Conservation (phyloP, 1,140 invertebrate genomes). For the Augochlora pura region DNA sequence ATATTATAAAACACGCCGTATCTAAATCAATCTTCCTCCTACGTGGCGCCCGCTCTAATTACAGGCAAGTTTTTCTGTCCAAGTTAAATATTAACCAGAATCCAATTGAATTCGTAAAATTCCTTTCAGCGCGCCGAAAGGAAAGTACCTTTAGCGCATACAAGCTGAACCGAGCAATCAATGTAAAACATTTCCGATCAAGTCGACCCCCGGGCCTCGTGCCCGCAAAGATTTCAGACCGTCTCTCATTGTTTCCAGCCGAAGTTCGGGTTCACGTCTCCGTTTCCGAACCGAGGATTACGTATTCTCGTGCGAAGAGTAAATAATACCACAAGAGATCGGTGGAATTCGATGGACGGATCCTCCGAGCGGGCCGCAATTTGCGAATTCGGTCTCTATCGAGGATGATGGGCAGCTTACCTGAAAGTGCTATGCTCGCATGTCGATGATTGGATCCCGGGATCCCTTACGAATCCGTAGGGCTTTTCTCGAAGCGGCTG, state of each 20-base stretch:
- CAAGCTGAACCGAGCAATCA: too few relatives aligned
- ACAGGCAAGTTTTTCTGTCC: too few relatives aligned
- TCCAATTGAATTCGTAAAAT: too few relatives aligned
- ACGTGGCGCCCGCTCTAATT: too few relatives aligned
- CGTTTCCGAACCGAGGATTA: background rate
- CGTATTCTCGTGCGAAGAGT: background rate
- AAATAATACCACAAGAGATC: constrained; percentile 1
- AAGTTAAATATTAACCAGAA: too few relatives aligned
- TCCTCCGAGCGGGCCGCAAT: background rate
- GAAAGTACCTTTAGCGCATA: too few relatives aligned
- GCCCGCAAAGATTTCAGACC: background rate
- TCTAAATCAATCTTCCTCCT: too few relatives aligned
- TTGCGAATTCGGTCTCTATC: constrained; percentile 6
- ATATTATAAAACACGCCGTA: too few relatives aligned
- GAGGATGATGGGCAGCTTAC: constrained; percentile 28
- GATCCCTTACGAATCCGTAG: constrained; percentile 1
- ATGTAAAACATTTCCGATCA: too few relatives aligned
- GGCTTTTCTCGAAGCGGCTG: background rate
- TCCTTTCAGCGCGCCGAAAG: too few relatives aligned
- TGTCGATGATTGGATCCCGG: constrained; percentile 25
- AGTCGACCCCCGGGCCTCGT: too few relatives aligned
- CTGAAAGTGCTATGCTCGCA: constrained; percentile 19
- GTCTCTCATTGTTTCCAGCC: background rate
- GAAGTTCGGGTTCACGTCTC: background rate
- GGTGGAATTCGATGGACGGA: background rate